A percentile compares a stretch with the other conserved stretches of the same genome.
phyloP scores from a whole-genome alignment of 2,888 invertebrate species.

The Uropetala carovei region DNA sequence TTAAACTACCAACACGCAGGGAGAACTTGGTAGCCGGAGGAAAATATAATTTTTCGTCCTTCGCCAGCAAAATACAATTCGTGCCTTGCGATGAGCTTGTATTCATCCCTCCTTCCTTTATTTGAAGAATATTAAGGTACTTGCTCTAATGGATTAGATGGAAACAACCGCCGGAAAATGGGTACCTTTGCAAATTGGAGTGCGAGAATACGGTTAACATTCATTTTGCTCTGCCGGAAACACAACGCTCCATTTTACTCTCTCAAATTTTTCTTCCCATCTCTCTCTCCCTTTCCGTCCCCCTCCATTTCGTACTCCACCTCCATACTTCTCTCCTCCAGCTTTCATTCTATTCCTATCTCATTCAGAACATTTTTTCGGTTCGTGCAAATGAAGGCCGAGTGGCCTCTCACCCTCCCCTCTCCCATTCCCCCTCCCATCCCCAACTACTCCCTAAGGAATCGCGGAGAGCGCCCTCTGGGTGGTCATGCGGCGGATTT shows the following conservation, averaged over 20 bases:
- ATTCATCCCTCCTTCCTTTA: no score
- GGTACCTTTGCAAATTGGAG: not conserved
- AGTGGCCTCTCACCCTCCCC: not conserved
- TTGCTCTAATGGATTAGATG: no score
- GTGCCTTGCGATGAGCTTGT: no score
- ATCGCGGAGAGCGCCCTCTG: not conserved
- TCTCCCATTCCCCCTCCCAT: no score
- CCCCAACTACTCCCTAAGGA: no score
- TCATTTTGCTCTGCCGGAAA: not conserved
- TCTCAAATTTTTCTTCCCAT: not conserved
- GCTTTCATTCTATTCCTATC: not conserved
- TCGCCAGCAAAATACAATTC: no score
- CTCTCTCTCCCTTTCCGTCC: not conserved
- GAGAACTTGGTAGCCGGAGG: no score
- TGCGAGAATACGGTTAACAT: not conserved
- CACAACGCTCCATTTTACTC: not conserved
- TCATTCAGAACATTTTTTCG: slow-evolving; percentile 22
- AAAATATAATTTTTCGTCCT: no score
- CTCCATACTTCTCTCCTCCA: no score
- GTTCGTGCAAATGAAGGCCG: not conserved
- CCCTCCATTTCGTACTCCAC: not conserved
- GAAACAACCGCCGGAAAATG: not conserved
- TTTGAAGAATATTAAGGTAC: no score
- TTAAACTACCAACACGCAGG: no score
- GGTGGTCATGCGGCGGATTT: not conserved